Conservation (phyloP, 2,797 vertebrate genomes). For the Rousettus madagascariensis region DNA sequence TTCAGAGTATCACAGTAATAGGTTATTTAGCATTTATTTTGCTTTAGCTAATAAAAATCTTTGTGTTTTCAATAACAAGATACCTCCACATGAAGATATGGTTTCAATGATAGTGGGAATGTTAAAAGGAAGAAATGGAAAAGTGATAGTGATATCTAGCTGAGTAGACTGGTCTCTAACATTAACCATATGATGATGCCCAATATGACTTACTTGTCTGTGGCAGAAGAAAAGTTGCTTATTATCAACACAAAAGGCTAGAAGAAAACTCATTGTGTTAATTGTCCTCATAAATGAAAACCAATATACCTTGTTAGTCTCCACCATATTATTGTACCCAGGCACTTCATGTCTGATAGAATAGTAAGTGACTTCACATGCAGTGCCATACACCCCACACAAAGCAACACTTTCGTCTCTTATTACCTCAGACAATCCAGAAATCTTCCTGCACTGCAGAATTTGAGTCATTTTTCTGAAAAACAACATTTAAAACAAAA, state of each 20-base stretch:
- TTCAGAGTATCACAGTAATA: background rate
- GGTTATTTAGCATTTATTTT: slow-evolving; percentile 5
- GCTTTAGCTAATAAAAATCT: background rate
- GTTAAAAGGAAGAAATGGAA: slow-evolving; percentile 5
- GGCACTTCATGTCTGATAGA: background rate
- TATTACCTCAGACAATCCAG: background rate
- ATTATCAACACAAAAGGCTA: slow-evolving; percentile 34
- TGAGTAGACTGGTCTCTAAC: background rate
- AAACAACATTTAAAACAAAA: background rate
- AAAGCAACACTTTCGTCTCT: background rate
- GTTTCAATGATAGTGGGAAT: background rate
- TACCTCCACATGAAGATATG: background rate
- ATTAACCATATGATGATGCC: background rate
- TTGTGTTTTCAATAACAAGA: slow-evolving; percentile 2
- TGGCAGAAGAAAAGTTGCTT: slow-evolving; percentile 22
- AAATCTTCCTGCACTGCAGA: background rate
- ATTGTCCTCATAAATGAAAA: slow-evolving; percentile 53
- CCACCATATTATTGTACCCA: background rate
- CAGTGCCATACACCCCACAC: background rate
- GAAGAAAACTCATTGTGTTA: background rate
- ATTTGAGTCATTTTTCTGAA: background rate
- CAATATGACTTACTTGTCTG: background rate
- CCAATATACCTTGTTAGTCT: background rate
- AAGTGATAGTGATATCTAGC: background rate
- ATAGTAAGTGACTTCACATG: background rate